Base-by-base conservation (phyloP, 1,140 invertebrate genomes). In the Drosophila lini region DNA sequence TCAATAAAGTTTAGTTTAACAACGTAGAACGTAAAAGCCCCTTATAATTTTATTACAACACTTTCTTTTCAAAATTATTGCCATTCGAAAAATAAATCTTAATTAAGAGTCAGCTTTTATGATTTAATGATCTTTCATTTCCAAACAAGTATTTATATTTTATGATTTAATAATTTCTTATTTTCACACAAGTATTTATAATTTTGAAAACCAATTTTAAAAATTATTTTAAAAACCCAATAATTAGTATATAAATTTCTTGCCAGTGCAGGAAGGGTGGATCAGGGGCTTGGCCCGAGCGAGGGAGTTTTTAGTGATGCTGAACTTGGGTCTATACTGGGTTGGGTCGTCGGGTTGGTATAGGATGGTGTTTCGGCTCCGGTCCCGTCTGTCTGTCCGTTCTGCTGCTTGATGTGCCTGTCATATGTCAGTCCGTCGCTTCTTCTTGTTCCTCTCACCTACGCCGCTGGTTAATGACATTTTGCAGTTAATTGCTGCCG, bases 391-490 rank as follows among this genome's bases (percentile, higher is more conserved):
- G 25, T 28, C 25, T 5, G 25, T 28, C 71, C 47, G 59, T 53
- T 75, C 50, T 45, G 31, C 64, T 59, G 74, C 79, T 82, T 88
- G 84, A 89, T 89, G 74, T 76, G 84, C 80, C 84, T 89, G 84
- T 89, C 84, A 89, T 88, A 89, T 89, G 84, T 89, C 84, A 89
- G 84, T 88, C 76, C 58, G 57, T 55, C 60, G 81, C 79, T 88
- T 81, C 82, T 78, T 89, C 60, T 59, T 67, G 71, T 58, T 57
- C 63, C 76, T 89, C 80, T 80, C 84, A 78, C 84, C 84, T 88
- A 88, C 83, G 64, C 74, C 53, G 75, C 80, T 88, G 84, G 80
- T 78, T 88, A 88, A 88, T 88, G 83, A 88, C 83, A 89, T 88
- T 89, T 80, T 83, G 62, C 68, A 89, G 84, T 88, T 88, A 89